Percentiles rank a stretch among this genome's conserved stretches.
Conservation (phyloP, 2,797 vertebrate species). For the Acanthurus lineatus region DNA sequence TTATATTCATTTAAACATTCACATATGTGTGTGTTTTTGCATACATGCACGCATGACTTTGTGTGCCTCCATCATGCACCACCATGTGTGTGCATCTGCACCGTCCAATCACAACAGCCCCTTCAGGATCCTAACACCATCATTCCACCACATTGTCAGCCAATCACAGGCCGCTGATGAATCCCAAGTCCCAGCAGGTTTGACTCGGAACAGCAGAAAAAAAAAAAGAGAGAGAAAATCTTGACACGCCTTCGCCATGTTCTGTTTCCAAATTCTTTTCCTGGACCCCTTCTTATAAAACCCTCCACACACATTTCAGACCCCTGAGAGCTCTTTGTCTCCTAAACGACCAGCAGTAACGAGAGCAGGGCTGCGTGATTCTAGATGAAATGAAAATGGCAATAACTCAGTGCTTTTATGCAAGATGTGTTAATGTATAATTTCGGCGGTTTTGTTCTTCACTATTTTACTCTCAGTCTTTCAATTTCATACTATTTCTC, state of each 20-base stretch:
- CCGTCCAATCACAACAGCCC: slow-evolving; percentile 73
- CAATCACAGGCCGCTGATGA: slow-evolving; percentile 72
- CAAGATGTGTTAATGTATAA: background rate
- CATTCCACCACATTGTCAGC: slow-evolving; percentile 78
- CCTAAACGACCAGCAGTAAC: background rate
- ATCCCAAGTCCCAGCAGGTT: slow-evolving; percentile 72
- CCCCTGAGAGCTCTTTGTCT: slow-evolving; percentile 4
- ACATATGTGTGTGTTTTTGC: slow-evolving; percentile 3
- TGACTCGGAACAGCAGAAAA: slow-evolving; percentile 46
- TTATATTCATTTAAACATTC: slow-evolving; percentile 5
- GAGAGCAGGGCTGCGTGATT: background rate
- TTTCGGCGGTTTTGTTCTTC: background rate
- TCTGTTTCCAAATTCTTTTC: slow-evolving; percentile 19
- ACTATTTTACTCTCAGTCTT: background rate
- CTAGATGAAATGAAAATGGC: background rate
- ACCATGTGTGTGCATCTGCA: slow-evolving; percentile 12
- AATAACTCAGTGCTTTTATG: background rate
- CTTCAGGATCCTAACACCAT: slow-evolving; percentile 72
- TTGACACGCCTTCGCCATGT: slow-evolving; percentile 52
- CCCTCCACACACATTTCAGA: slow-evolving; percentile 5
- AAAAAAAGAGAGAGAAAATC: slow-evolving; percentile 13
- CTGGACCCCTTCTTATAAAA: background rate
- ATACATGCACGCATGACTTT: slow-evolving; percentile 30
- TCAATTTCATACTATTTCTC: background rate
- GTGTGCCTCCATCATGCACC: slow-evolving; percentile 24